Evolutionary conservation across 2,797 vertebrate genomes (phyloP), one percentile per base, ranked within the genome.

Genomic region (Thaleichthys pacificus): DNA sequence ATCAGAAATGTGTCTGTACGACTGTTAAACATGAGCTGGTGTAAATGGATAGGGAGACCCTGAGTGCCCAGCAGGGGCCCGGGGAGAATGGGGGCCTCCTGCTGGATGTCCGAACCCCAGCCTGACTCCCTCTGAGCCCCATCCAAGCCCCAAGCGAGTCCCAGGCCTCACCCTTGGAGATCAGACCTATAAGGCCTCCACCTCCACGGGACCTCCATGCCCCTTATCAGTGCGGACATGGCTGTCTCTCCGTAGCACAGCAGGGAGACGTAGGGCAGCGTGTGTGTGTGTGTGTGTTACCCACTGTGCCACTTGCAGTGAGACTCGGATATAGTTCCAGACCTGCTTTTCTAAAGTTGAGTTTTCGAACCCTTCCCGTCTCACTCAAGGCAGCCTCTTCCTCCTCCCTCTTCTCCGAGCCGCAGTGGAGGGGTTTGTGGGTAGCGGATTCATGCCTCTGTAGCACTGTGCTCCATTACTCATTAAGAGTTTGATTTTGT

Each of bases 401-500:
- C 51, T 9, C 51, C 6, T 17, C 9, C 17, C 17, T 56, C 51
- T 12, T 56, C 51, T 17, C 51, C 5, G 51, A 17, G 51, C 51
- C 28, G 66, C 57, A 35, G 75, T 68, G 58, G 5, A 9, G 75
- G 70, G 22, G 74, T 76, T 15, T 72, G 69, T 62, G 69, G 76
- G 32, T 73, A 49, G 61, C 71, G 74, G 83, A 84, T 85, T 70
- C 87, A 85, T 82, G 81, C 71, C 80, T 57, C 74, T 42, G 78
- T 77, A 70, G 58, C 73, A 76, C 82, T 83, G 77, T 75, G 69
- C 77, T 85, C 85, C 82, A 85, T 90, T 89, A 90, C 87, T 93
- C 90, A 91, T 90, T 90, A 90, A 86, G 87, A 89, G 84, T 87
- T 87, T 86, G 86, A 89, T 89, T 91, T 89, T 91, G 87, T 92